These are phyloP conservation scores for Epizoanthus stellaris DNA, from an alignment of 92 coral and sea anemone genomes.

Conservation along the genomic window DNA sequence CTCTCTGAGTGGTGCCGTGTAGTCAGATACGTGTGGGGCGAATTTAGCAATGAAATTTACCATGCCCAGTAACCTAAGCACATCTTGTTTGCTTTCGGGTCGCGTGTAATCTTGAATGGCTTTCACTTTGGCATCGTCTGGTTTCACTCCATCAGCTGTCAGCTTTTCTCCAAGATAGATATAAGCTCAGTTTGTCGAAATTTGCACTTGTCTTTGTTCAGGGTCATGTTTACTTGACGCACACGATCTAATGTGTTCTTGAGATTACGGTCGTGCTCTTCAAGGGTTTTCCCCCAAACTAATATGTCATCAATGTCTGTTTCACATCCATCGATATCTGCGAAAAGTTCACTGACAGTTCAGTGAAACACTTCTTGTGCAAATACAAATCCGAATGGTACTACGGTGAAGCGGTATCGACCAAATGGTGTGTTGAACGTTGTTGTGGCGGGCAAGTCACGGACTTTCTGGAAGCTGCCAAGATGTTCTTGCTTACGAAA, in stretches of 20 bases:
- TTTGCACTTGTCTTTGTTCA: constrained; percentile 16
- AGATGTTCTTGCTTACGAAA: too few species aligned
- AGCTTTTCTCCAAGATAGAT: constrained; percentile 65
- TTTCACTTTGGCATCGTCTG: constrained; percentile 62
- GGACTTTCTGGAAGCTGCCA: constrained; percentile 72
- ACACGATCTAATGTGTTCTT: constrained; percentile 42
- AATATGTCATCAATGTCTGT: constrained; percentile 74
- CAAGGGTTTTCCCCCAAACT: constrained; percentile 66
- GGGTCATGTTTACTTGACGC: constrained; percentile 55
- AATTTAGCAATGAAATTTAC: too few species aligned
- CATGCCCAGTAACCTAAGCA: too few species aligned
- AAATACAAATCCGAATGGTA: constrained; percentile 66
- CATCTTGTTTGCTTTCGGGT: constrained; percentile 67
- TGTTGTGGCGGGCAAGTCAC: constrained; percentile 53
- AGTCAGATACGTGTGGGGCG: too few species aligned
- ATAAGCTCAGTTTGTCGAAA: not conserved
- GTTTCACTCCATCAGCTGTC: constrained; percentile 62
- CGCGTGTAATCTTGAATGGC: constrained; percentile 52
- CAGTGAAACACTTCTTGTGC: constrained; percentile 76
- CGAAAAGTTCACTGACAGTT: constrained; percentile 54
- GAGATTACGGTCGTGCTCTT: constrained; percentile 61
- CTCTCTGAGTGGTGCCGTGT: too few species aligned
- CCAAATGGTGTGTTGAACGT: constrained; percentile 73
- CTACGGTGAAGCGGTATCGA: constrained; percentile 51
- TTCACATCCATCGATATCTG: constrained; percentile 60